phyloP scores from a whole-genome alignment of 2,797 vertebrate species.

The Gobionotothen gibberifrons region DNA sequence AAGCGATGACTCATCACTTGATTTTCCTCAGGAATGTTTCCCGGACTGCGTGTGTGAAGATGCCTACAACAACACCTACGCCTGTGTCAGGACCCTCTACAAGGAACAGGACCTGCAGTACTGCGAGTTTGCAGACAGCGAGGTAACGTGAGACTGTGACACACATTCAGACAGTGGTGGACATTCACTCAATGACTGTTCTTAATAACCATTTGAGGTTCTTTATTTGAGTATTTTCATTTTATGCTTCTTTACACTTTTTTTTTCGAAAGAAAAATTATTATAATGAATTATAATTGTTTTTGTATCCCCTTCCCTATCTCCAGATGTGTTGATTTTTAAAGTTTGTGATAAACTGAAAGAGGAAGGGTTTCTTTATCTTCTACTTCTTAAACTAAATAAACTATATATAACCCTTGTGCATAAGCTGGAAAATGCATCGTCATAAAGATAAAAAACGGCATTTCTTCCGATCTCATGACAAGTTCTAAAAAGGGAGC shows the following conservation, averaged over 20 bases:
- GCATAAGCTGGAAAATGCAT: too few species aligned
- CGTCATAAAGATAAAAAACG: too few species aligned
- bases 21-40: constrained; percentile 80
- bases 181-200: too few species aligned
- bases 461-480: too few species aligned
- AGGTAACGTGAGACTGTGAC: constrained; percentile 64
- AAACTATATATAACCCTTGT: too few species aligned
- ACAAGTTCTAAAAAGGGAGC: too few species aligned
- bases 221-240: too few species aligned
- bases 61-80: constrained; percentile 87
- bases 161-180: neutral
- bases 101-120: constrained; percentile 80
- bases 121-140: constrained; percentile 87
- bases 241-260: neutral
- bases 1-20: neutral
- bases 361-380: neutral
- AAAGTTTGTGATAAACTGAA: neutral
- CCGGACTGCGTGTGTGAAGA: constrained; percentile 89
- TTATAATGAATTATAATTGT: too few species aligned
- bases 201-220: too few species aligned
- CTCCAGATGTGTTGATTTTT: neutral
- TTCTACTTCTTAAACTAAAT: neutral
- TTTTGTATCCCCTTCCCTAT: too few species aligned
- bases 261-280: too few species aligned
- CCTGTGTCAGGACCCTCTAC: constrained; percentile 82